Conservation (phyloP, 2,888 invertebrate species). For the Cylloceria caligata region DNA sequence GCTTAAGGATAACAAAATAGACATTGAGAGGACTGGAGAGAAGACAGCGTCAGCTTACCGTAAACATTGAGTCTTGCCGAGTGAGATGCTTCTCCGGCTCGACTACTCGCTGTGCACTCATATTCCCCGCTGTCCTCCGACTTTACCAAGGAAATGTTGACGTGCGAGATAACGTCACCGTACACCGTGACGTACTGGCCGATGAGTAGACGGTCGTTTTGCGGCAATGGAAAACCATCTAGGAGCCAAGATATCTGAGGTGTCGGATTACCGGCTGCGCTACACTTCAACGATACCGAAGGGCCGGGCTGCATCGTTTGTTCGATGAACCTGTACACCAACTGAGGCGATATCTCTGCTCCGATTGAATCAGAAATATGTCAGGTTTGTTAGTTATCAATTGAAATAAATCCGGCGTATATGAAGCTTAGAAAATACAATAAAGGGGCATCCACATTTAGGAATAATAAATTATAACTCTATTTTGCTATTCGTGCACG, state of each 20-base stretch:
- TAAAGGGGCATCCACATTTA: too few species aligned
- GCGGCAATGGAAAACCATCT: slow-evolving; percentile 94
- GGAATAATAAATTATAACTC: too few species aligned
- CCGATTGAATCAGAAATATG: background rate
- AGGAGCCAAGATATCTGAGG: slow-evolving; percentile 96
- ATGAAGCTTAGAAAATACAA: too few species aligned
- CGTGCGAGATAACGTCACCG: slow-evolving; percentile 86
- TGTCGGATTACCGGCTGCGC: slow-evolving; percentile 97
- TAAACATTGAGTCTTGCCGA: slow-evolving; percentile 86
- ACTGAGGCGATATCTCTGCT: slow-evolving; percentile 87
- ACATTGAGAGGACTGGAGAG: slow-evolving; percentile 22
- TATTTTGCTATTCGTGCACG: too few species aligned
- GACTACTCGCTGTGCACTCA: slow-evolving; percentile 85
- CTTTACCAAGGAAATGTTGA: slow-evolving; percentile 84
- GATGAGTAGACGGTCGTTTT: slow-evolving; percentile 87
- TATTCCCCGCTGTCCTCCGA: slow-evolving; percentile 86
- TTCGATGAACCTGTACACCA: slow-evolving; percentile 96
- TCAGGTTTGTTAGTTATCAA: background rate
- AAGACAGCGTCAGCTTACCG: slow-evolving; percentile 82
- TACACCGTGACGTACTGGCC: slow-evolving; percentile 85
- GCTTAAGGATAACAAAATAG: background rate
- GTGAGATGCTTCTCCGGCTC: slow-evolving; percentile 85
- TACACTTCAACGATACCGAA: slow-evolving; percentile 95
- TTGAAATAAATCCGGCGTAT: too few species aligned
- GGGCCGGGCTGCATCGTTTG: slow-evolving; percentile 96